phyloP scores from a whole-genome alignment of 2,888 invertebrate species.

The Ormyrus nitidulus region DNA sequence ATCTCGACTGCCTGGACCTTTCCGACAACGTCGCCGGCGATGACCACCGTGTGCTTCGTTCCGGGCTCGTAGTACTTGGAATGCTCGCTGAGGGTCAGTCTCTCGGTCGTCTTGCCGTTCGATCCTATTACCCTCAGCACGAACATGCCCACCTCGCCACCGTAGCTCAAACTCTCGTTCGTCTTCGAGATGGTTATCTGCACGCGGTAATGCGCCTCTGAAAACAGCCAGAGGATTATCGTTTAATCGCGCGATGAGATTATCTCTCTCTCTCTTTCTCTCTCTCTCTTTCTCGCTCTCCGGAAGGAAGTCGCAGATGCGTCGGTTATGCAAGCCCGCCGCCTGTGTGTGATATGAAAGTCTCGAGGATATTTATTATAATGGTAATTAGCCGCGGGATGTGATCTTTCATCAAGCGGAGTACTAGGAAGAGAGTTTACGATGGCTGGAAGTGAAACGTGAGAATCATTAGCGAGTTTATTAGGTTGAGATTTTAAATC shows the following conservation, averaged over 20 bases:
- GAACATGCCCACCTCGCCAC: slow-evolving; percentile 87
- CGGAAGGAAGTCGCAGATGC: slow-evolving; percentile 7
- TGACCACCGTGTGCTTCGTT: slow-evolving; percentile 81
- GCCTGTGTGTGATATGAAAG: slow-evolving; percentile 34
- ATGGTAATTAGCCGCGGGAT: slow-evolving; percentile 8
- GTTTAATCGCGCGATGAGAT: too few relatives aligned
- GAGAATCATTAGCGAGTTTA: too few relatives aligned
- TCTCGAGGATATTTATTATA: slow-evolving; percentile 24
- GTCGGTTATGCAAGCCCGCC: not conserved
- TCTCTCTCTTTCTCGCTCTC: not conserved
- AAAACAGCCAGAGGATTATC: not conserved
- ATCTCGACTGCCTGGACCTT: slow-evolving; percentile 83
- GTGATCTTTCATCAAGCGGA: not conserved
- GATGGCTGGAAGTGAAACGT: too few relatives aligned
- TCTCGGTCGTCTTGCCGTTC: slow-evolving; percentile 79
- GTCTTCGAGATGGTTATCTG: slow-evolving; percentile 85
- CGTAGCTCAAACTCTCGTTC: slow-evolving; percentile 82
- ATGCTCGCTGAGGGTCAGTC: slow-evolving; percentile 78
- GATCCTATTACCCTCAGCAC: slow-evolving; percentile 82
- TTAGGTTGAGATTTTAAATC: too few relatives aligned
- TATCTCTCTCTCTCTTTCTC: not conserved
- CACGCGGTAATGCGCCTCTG: slow-evolving; percentile 88
- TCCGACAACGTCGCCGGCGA: slow-evolving; percentile 82
- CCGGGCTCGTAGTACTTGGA: slow-evolving; percentile 85
- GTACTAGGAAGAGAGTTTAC: too few relatives aligned